phyloP scores from a whole-genome alignment of 2,888 invertebrate species.

The Carabus problematicus region DNA sequence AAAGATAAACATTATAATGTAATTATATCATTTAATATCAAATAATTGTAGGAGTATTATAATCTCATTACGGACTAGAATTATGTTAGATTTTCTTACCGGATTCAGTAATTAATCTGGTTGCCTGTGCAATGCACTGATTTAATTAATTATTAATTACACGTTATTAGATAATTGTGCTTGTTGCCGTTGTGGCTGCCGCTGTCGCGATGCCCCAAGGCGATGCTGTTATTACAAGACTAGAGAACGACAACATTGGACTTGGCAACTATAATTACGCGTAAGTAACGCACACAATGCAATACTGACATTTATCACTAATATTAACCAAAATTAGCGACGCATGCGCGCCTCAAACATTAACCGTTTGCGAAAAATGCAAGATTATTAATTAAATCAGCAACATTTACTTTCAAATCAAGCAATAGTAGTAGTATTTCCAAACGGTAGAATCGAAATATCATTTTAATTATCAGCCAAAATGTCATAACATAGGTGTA shows the following conservation, averaged over 20 bases:
- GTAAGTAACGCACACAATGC: slow-evolving; percentile 21
- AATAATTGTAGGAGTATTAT: too few relatives aligned
- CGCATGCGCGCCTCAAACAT: too few relatives aligned
- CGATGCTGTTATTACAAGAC: slow-evolving; percentile 28
- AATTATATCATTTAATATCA: too few relatives aligned
- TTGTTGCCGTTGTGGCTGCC: neutral
- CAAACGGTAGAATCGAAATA: slow-evolving; percentile 31
- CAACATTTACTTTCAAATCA: slow-evolving; percentile 32
- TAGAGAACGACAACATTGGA: slow-evolving; percentile 32
- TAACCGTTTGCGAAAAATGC: too few relatives aligned
- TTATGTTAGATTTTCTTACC: too few relatives aligned
- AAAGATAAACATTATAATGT: too few relatives aligned
- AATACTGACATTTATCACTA: too few relatives aligned
- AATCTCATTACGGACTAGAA: too few relatives aligned
- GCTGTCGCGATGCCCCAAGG: slow-evolving; percentile 22
- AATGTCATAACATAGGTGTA: slow-evolving; percentile 25
- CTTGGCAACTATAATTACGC: slow-evolving; percentile 34
- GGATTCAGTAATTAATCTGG: too few relatives aligned
- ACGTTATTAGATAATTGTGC: slow-evolving; percentile 19
- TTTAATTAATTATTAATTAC: too few relatives aligned
- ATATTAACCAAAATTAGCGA: too few relatives aligned
- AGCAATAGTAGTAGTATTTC: slow-evolving; percentile 26
- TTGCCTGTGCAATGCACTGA: too few relatives aligned
- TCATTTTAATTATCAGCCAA: slow-evolving; percentile 24
- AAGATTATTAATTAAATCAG: slow-evolving; percentile 14